Evolutionary conservation across 2,797 vertebrate genomes (phyloP), one percentile per base, ranked within the genome.

Genomic region (Mallotus villosus): DNA sequence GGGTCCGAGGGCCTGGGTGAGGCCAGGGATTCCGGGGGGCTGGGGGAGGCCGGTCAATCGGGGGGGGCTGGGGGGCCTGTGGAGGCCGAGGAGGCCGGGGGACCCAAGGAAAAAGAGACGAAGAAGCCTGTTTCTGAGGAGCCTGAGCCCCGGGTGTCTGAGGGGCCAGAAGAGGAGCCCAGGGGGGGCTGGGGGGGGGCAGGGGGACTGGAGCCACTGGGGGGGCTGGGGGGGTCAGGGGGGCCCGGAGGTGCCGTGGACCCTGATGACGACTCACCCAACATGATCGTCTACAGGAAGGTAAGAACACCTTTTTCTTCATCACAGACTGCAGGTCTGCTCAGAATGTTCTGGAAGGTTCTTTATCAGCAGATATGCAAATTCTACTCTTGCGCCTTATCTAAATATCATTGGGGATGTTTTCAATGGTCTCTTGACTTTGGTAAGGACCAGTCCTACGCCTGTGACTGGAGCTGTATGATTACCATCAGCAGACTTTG

Each of bases 201-300:
- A 46, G 41, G 41, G 41, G 11, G 11, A 46, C 41, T 3, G 41
- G 41, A 14, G 41, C 41, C 0, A 14, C 41, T 46, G 41, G 41
- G 11, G 41, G 41, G 12, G 41, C 51, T 8, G 51, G 51, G 51
- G 51, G 51, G 19, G 21, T 22, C 21, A 21, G 21, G 58, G 58
- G 58, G 58, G 58, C 19, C 90, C 3, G 87, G 89, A 70, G 94
- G 95, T 84, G 86, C 78, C 0, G 76, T 93, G 8, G 95, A 98
- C 76, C 93, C 94, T 0, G 96, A 98, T 5, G 95, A 97, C 67
- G 95, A 93, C 81, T 95, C 97, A 70, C 97, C 97, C 8, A 98
- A 99, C 81, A 98, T 98, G 97, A 98, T 98, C 2, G 95, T 96
- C 90, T 99, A 97, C 93, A 95, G 95, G 88, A 99, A 99, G 94